phyloP scores from a whole-genome alignment of 2,113 vertebrate genomes.

The Vombatus ursinus region DNA sequence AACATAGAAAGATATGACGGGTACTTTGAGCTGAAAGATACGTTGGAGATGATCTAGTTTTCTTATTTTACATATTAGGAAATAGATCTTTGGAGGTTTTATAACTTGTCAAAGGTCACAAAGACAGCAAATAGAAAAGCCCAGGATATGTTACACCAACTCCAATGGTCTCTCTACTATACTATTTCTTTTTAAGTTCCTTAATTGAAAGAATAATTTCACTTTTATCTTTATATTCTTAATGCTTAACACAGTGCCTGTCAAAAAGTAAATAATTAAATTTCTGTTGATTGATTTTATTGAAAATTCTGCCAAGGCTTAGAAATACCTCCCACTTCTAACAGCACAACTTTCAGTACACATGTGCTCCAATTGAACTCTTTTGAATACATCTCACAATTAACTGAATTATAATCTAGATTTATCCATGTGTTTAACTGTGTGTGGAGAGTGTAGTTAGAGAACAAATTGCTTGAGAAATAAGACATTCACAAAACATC shows the following conservation, averaged over 20 bases:
- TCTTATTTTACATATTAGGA: background rate
- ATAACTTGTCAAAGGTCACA: background rate
- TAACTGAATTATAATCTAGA: background rate
- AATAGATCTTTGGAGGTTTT: background rate
- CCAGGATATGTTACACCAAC: background rate
- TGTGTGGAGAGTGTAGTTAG: background rate
- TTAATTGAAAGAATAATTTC: background rate
- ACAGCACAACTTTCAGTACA: background rate
- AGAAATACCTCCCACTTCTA: background rate
- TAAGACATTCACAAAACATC: background rate
- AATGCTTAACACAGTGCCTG: background rate
- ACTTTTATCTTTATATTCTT: background rate
- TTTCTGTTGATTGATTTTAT: background rate
- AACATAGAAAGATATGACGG: background rate
- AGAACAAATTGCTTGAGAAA: background rate
- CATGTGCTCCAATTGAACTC: background rate
- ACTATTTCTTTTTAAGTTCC: background rate
- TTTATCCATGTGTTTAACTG: background rate
- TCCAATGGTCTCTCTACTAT: background rate
- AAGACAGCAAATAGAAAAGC: background rate
- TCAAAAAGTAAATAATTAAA: background rate
- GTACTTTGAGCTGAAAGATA: background rate
- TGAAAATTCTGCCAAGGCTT: background rate
- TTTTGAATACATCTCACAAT: background rate
- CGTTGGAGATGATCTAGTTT: background rate